Conservation (phyloP, 2,797 vertebrate species). For the Harpagifer antarcticus region DNA sequence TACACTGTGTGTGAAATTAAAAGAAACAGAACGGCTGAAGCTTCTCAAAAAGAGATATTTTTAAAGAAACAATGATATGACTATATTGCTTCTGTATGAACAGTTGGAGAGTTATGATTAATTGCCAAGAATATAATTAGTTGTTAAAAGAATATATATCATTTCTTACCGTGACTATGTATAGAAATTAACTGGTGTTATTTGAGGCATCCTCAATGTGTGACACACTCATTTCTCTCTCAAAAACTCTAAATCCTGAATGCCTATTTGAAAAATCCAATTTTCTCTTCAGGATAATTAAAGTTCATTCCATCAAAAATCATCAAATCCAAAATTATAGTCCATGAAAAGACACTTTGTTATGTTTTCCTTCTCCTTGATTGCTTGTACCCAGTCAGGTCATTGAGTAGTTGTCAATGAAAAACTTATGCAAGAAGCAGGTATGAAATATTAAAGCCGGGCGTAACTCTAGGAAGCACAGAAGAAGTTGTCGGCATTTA, state of each 20-base stretch:
- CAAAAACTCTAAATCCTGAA: background rate
- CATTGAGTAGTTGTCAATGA: slow-evolving; percentile 46
- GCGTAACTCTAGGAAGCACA: slow-evolving; percentile 65
- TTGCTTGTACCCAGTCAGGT: slow-evolving; percentile 32
- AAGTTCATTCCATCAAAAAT: slow-evolving; percentile 2
- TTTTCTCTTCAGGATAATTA: slow-evolving; percentile 3
- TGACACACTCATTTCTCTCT: background rate
- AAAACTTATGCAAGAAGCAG: slow-evolving; percentile 46
- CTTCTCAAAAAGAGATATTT: slow-evolving; percentile 9
- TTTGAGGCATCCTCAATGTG: slow-evolving; percentile 1
- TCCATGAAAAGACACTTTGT: background rate
- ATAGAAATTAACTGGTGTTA: background rate
- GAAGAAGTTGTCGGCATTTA: slow-evolving; percentile 81
- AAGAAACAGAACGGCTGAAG: background rate
- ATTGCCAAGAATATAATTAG: background rate
- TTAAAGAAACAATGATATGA: background rate
- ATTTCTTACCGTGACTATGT: slow-evolving; percentile 1
- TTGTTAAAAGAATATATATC: background rate
- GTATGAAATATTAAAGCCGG: slow-evolving; percentile 73
- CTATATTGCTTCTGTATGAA: background rate
- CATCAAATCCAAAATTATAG: background rate
- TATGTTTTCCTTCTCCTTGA: slow-evolving; percentile 27
- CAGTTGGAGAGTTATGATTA: background rate
- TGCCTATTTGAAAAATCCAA: slow-evolving; percentile 30
- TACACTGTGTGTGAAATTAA: background rate